Base-by-base conservation (phyloP, 37 sponge, comb jelly and placozoan genomes). In the Petrosia ficiformis region DNA sequence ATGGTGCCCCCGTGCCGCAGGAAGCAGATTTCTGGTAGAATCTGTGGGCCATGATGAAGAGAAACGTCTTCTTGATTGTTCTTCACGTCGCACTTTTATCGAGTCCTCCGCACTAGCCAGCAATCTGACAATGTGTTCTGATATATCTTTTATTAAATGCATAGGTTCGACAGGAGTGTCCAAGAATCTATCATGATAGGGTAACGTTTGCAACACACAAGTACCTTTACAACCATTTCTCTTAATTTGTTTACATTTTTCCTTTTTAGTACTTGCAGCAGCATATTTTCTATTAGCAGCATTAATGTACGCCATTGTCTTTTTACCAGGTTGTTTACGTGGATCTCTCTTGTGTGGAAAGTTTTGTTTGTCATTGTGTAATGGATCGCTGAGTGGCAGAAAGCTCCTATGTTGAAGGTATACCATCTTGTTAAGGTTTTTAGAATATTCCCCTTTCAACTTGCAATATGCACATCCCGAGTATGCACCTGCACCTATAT, bases 131-230 rank as follows among this genome's bases (percentile, higher is more conserved):
- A 68, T 68, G 19, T 68, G 70, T 42, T 68, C 70, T 33, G 22
- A 11, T 28, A 68, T 33, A 22, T 33, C 14, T 34, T 68, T 68
- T 14, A 68, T 34, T 42, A 68, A 68, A 42, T 68, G 70, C 70
- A 68, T 68, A 33, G 70, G 70, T 31, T 68, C 70, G 14, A 68
- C 70, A 36, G 70, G 70, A 14, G 70, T 68, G 34, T 68, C 37
- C 22, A 68, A 14, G 37, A 33, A 34, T 3, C 59, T 52, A 57
- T 74, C 75, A 56, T 74, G 75, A 36, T 56, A 2, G 22, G 28
- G 30, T 22, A 74, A 38, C 1, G 22, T 14, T 30, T 33, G 57
- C 24, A 74, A 38, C 21, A 63, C 29, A 44, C 8, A 44, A 2
- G 28, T 35, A 14, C 61, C 75, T 58, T 56, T 74, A 26, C 58